These are phyloP conservation scores for Zoanthus sansibaricus DNA, from an alignment of 92 coral and sea anemone genomes.

Conservation along the genomic window DNA sequence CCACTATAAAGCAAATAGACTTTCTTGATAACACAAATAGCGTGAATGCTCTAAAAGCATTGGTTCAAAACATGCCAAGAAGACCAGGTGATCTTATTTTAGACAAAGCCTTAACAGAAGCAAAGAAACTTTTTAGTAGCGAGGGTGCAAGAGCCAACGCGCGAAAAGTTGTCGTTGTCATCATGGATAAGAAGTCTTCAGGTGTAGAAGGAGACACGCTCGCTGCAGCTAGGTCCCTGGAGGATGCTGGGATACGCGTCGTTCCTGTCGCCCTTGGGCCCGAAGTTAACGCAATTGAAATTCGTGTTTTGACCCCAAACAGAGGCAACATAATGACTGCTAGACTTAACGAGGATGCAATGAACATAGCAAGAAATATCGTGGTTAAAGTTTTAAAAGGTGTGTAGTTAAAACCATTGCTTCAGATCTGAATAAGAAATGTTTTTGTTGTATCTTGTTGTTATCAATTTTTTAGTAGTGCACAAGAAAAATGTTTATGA, in stretches of 20 bases:
- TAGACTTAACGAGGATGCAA: conserved; percentile 21
- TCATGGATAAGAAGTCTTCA: conserved; percentile 53
- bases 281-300: conserved; percentile 56
- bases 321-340: conserved; percentile 53
- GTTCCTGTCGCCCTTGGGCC: conserved; percentile 71
- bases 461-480: too few relatives aligned
- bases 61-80: conserved; percentile 40
- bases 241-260: conserved; percentile 69
- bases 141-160: conserved; percentile 45
- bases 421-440: background rate
- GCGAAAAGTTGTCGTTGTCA: conserved; percentile 38
- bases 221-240: conserved; percentile 57
- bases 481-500: too few relatives aligned
- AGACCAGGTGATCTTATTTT: conserved; percentile 33
- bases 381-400: conserved; percentile 55
- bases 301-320: conserved; percentile 55
- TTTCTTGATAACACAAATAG: conserved; percentile 55
- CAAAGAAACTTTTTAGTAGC: conserved; percentile 41
- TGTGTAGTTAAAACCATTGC: background rate
- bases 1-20: conserved; percentile 35
- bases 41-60: conserved; percentile 26
- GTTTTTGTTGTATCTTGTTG: too few relatives aligned
- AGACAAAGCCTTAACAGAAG: conserved; percentile 51
- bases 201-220: conserved; percentile 31
- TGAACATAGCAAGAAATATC: conserved; percentile 31